Percentiles rank a stretch among this genome's conserved stretches.
Conservation (phyloP, 2,113 vertebrate species). For the Coracopsis vasa region DNA sequence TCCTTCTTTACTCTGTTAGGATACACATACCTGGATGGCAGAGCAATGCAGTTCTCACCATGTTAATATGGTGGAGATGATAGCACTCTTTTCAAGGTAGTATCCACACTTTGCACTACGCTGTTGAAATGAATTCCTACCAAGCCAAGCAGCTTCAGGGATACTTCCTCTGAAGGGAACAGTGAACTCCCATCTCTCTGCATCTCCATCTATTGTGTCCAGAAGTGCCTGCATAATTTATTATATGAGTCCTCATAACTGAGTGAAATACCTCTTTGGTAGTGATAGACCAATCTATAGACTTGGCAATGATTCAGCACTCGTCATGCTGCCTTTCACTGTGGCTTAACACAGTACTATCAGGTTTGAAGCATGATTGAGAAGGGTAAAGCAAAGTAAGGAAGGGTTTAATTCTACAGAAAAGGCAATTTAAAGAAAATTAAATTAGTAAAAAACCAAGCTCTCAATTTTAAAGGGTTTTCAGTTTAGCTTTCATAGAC, state of each 20-base stretch:
- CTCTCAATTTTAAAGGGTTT: not conserved
- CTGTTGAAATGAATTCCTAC: not conserved
- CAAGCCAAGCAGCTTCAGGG: not conserved
- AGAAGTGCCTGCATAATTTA: not conserved
- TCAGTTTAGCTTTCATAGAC: not conserved
- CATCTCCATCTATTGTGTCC: not conserved
- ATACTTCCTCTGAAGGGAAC: not conserved
- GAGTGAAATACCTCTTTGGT: not conserved
- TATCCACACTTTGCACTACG: not conserved
- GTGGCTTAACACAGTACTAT: not conserved
- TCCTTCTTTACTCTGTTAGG: not conserved
- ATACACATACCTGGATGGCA: not conserved
- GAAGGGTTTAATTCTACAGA: not conserved
- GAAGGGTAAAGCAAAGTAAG: not conserved
- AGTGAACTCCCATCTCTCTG: not conserved
- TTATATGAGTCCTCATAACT: not conserved
- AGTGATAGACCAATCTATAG: not conserved
- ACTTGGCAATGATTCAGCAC: not conserved
- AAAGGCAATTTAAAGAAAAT: not conserved
- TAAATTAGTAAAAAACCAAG: not conserved
- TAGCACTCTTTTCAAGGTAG: not conserved
- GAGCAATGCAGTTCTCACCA: not conserved
- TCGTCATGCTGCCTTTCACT: not conserved
- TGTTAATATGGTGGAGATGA: accelerated
- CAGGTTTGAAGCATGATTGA: not conserved